Percentiles rank a stretch among this genome's conserved stretches.
These are phyloP conservation scores for Ceratotherium simum DNA, from an alignment of 2,113 vertebrate genomes.

Conservation along the genomic window DNA sequence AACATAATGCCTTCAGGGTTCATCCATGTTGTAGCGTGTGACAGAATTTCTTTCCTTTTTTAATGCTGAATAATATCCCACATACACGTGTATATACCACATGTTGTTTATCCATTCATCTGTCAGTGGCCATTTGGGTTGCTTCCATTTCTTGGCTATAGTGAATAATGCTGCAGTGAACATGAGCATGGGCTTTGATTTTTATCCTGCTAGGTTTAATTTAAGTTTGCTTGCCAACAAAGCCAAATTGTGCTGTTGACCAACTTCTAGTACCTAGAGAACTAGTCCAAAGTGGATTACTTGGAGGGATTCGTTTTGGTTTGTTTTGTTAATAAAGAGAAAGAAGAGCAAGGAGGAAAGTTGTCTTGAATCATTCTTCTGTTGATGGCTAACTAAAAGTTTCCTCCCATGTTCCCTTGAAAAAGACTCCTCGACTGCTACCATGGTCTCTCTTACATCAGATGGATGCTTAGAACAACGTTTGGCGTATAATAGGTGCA, in stretches of 20 bases:
- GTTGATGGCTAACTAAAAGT: not conserved
- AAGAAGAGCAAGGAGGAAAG: not conserved
- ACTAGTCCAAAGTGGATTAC: not conserved
- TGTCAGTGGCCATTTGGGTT: not conserved
- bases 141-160: not conserved
- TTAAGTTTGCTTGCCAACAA: slow-evolving; percentile 45
- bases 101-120: slow-evolving; percentile 7
- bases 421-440: slow-evolving; percentile 15
- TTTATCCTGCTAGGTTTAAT: slow-evolving; percentile 18
- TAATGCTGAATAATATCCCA: not conserved
- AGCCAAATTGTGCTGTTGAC: not conserved
- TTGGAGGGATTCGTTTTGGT: slow-evolving; percentile 1
- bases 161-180: not conserved
- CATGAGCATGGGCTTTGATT: not conserved
- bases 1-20: not conserved
- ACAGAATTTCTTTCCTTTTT: slow-evolving; percentile 21
- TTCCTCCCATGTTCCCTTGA: not conserved
- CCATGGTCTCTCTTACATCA: not conserved
- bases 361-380: slow-evolving; percentile 39
- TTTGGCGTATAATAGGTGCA: not conserved
- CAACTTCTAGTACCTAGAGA: not conserved
- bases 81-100: not conserved
- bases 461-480: not conserved
- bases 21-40: not conserved
- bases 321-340: slow-evolving; percentile 39